A percentile compares a stretch with the other conserved stretches of the same genome.
These are phyloP conservation scores for Candidula unifasciata DNA, from an alignment of 2,888 invertebrate genomes.

Conservation along the genomic window DNA sequence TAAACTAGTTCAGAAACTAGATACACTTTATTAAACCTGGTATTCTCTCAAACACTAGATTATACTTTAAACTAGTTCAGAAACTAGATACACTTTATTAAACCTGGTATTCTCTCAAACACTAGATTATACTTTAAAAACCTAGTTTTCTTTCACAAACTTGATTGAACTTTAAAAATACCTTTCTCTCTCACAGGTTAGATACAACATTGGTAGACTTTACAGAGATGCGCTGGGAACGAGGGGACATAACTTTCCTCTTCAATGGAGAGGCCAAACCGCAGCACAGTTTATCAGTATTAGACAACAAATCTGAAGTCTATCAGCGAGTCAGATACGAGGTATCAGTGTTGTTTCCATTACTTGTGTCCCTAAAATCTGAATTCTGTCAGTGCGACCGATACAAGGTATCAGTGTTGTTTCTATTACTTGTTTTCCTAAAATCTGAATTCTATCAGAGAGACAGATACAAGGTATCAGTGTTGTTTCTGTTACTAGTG, in stretches of 20 bases:
- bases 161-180: not conserved
- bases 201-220: conserved; percentile 98
- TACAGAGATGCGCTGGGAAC: conserved; percentile 98
- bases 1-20: too few species aligned
- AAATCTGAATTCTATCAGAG: too few species aligned
- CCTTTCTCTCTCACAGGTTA: conserved; percentile 81
- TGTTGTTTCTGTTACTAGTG: too few species aligned
- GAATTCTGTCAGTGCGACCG: too few species aligned
- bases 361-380: too few species aligned
- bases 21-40: too few species aligned
- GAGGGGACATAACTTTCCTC: conserved; percentile 97
- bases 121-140: not conserved
- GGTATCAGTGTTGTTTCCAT: conserved; percentile 77
- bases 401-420: too few species aligned
- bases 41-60: too few species aligned
- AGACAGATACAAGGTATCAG: too few species aligned
- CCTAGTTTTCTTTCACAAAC: not conserved
- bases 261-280: conserved; percentile 93
- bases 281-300: conserved; percentile 90
- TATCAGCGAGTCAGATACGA: conserved; percentile 94
- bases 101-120: not conserved
- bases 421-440: too few species aligned
- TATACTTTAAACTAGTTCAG: too few species aligned
- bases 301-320: conserved; percentile 95
- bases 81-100: not conserved